phyloP scores from a whole-genome alignment of 2,888 invertebrate species.

The Erebia palarica region DNA sequence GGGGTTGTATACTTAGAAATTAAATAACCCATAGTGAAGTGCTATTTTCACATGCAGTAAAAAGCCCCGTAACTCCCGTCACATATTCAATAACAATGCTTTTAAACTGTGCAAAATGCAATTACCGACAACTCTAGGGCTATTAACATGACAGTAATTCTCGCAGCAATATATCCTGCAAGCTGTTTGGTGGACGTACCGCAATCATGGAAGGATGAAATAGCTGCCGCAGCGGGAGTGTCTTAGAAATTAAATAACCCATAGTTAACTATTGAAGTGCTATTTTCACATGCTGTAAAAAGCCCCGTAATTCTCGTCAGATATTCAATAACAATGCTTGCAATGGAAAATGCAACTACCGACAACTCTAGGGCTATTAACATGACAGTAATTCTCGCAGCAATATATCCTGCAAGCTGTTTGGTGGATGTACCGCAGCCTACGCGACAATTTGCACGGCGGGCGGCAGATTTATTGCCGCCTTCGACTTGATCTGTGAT shows the following conservation, averaged over 20 bases:
- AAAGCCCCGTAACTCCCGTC: no score
- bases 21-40: no score
- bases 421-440: slow-evolving; percentile 34
- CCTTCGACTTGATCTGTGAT: slow-evolving; percentile 58
- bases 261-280: no score
- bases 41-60: no score
- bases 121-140: not conserved
- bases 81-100: not conserved
- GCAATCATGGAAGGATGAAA: no score
- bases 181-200: not conserved
- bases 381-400: not conserved
- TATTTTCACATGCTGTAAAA: no score
- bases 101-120: not conserved
- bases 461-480: slow-evolving; percentile 54
- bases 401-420: slow-evolving; percentile 2
- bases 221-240: no score
- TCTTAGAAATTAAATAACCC: no score
- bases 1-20: no score
- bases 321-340: not conserved
- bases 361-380: not conserved
- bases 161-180: not conserved
- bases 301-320: no score
- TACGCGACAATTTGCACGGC: slow-evolving; percentile 51
- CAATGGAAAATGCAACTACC: not conserved
- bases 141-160: not conserved